Conservation (phyloP, 2,797 vertebrate genomes). For the Pantherophis alleghaniensis region DNA sequence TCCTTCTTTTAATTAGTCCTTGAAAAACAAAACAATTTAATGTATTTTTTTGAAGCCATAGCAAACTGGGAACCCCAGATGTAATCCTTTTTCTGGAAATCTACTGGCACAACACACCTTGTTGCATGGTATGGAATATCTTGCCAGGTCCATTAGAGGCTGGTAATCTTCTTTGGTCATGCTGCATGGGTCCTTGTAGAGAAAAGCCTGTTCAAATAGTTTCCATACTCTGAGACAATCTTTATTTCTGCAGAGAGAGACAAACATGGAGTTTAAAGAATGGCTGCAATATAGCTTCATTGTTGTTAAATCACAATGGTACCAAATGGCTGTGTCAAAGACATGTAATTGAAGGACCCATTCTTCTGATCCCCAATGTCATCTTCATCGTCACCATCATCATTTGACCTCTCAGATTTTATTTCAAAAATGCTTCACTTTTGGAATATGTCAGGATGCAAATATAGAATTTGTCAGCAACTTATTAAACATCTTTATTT, state of each 20-base stretch:
- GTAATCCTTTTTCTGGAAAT: not conserved
- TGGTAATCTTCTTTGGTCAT: conserved; percentile 67
- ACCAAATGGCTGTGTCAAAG: not conserved
- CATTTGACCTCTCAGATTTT: not conserved
- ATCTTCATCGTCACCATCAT: not conserved
- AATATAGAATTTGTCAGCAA: not conserved
- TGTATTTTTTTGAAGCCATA: not conserved
- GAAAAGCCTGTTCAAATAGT: conserved; percentile 60
- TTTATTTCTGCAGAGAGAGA: conserved; percentile 52
- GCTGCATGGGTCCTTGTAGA: conserved; percentile 72
- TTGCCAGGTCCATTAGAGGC: conserved; percentile 54
- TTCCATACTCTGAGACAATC: conserved; percentile 69
- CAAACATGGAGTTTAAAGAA: conserved; percentile 24
- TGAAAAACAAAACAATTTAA: not conserved
- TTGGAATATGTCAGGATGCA: not conserved
- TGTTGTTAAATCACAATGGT: not conserved
- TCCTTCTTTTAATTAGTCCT: not conserved
- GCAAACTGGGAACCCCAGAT: not conserved
- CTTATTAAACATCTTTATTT: not conserved
- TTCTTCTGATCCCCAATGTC: not conserved
- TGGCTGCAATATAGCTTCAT: not conserved
- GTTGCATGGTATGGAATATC: conserved; percentile 60
- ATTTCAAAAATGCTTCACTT: not conserved
- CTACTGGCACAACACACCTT: conserved; percentile 57
- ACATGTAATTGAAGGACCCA: not conserved